These are phyloP conservation scores for Cabera pusaria DNA, from an alignment of 2,888 invertebrate genomes.

Conservation along the genomic window DNA sequence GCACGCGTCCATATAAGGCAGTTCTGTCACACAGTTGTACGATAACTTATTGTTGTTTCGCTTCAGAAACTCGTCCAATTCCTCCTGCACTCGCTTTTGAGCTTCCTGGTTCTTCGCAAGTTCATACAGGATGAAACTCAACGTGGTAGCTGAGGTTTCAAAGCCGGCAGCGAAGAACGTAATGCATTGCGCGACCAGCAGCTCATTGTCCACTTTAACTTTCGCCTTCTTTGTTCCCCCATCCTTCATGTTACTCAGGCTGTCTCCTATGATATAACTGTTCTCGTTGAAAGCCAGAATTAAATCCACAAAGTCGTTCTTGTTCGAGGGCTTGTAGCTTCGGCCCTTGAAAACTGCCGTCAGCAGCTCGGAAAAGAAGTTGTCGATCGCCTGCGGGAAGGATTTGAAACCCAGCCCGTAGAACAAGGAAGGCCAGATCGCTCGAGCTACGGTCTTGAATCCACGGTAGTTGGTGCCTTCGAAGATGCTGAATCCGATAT, in stretches of 20 bases:
- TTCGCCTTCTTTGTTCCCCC: slow-evolving; percentile 37
- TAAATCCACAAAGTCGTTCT: slow-evolving; percentile 58
- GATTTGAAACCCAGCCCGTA: slow-evolving; percentile 46
- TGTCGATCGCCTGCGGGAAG: slow-evolving; percentile 38
- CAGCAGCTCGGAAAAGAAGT: slow-evolving; percentile 46
- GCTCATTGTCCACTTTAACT: slow-evolving; percentile 57
- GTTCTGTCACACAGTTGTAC: slow-evolving; percentile 46
- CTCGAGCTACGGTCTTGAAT: slow-evolving; percentile 37
- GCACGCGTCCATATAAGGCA: slow-evolving; percentile 51
- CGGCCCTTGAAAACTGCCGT: slow-evolving; percentile 44
- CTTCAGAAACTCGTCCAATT: slow-evolving; percentile 47
- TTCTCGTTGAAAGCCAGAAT: slow-evolving; percentile 47
- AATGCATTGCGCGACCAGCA: slow-evolving; percentile 79
- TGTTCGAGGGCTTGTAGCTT: slow-evolving; percentile 39
- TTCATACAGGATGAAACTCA: slow-evolving; percentile 46
- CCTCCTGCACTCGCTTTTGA: slow-evolving; percentile 41
- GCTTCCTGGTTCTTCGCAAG: slow-evolving; percentile 47
- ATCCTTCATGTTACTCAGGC: slow-evolving; percentile 42
- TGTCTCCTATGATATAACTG: slow-evolving; percentile 47
- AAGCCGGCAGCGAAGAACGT: slow-evolving; percentile 68
- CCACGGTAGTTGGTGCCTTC: slow-evolving; percentile 38
- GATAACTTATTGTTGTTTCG: slow-evolving; percentile 40
- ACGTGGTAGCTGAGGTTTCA: slow-evolving; percentile 53
- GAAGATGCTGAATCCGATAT: slow-evolving; percentile 46
- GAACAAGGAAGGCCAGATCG: slow-evolving; percentile 57